A percentile compares a stretch with the other conserved stretches of the same genome.
These are phyloP conservation scores for Phaenicophaeus curvirostris DNA, from an alignment of 2,797 vertebrate genomes.

Conservation along the genomic window DNA sequence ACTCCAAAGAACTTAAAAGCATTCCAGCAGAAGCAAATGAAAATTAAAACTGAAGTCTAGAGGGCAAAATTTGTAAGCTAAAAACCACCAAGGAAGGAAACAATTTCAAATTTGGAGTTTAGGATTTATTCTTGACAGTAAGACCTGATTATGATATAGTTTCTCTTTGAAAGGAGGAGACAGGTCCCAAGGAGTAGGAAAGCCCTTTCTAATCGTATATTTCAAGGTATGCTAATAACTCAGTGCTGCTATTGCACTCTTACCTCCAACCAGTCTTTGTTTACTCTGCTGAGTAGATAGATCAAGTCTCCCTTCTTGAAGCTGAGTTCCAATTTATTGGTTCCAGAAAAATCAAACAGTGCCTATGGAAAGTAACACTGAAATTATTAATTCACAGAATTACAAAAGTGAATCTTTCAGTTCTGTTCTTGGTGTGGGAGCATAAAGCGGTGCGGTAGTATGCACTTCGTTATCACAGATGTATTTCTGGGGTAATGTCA, in stretches of 20 bases:
- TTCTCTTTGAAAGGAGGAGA: neutral
- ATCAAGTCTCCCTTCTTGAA: slow-evolving; percentile 92
- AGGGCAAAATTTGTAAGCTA: neutral
- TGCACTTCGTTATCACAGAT: neutral
- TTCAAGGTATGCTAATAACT: neutral
- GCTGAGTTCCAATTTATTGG: slow-evolving; percentile 86
- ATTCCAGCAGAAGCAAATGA: slow-evolving; percentile 6
- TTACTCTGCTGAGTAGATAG: slow-evolving; percentile 92
- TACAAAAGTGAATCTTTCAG: neutral
- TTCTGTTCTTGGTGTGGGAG: neutral
- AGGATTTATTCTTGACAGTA: neutral
- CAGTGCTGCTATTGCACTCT: neutral
- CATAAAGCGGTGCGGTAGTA: neutral
- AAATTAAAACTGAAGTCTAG: slow-evolving; percentile 26
- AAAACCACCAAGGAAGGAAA: neutral
- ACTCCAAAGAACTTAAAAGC: slow-evolving; percentile 39
- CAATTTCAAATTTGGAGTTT: neutral
- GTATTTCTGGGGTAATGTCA: neutral
- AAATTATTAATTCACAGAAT: neutral
- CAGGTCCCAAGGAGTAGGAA: neutral
- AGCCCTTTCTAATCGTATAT: neutral
- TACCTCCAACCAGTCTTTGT: slow-evolving; percentile 96
- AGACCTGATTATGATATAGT: neutral
- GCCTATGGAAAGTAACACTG: slow-evolving; percentile 75
- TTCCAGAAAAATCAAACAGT: slow-evolving; percentile 91